Conservation (phyloP, 2,797 vertebrate genomes). For the Argya squamiceps region DNA sequence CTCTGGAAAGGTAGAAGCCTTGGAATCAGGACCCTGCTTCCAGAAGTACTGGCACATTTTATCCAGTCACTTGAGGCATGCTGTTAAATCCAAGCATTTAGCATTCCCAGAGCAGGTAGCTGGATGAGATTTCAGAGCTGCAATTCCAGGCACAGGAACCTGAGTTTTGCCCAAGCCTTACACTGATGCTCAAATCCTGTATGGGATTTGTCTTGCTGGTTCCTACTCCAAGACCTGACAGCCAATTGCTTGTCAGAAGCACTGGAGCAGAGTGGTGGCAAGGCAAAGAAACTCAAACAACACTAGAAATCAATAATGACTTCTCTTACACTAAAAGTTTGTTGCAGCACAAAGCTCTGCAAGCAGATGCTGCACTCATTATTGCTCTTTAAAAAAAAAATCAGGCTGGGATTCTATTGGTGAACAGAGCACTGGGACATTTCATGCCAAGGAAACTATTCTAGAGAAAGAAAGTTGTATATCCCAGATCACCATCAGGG, state of each 20-base stretch:
- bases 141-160: neutral
- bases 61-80: neutral
- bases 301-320: slow-evolving; percentile 15
- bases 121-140: neutral
- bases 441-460: neutral
- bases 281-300: neutral
- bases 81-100: neutral
- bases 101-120: neutral
- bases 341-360: neutral
- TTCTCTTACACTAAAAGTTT: neutral
- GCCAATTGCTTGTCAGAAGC: slow-evolving; percentile 6
- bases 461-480: neutral
- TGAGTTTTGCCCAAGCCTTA: neutral
- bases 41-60: neutral
- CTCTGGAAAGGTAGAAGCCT: neutral
- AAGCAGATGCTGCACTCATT: neutral
- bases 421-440: neutral
- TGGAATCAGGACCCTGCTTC: neutral
- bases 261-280: neutral
- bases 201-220: neutral
- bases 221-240: neutral
- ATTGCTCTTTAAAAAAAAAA: too few relatives aligned
- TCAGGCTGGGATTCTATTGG: neutral
- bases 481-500: neutral
- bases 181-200: neutral